Percentiles rank a stretch among this genome's conserved stretches.
Evolutionary conservation across 2,797 vertebrate genomes (phyloP).

Genomic region (Orientallactaga sibirica): DNA sequence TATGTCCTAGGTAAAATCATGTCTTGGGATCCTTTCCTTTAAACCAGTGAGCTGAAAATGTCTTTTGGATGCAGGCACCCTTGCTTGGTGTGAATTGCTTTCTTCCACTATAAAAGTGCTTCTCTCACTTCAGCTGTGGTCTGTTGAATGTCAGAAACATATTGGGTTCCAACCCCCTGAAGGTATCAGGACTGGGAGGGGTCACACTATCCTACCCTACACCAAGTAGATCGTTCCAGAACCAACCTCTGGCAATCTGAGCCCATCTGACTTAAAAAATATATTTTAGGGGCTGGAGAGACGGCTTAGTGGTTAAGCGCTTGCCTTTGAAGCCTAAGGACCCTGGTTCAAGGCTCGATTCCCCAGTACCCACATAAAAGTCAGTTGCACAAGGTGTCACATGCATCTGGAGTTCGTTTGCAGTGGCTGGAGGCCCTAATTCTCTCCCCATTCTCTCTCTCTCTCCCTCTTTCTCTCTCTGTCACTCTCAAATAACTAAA

Average conservation of each 20-base stretch:
- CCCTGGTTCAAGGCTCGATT: no score
- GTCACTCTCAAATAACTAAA: no score
- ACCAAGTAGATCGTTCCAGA: neutral
- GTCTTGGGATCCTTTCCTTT: neutral
- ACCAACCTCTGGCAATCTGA: neutral
- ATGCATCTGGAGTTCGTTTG: no score
- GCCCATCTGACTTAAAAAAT: neutral
- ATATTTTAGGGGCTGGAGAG: neutral
- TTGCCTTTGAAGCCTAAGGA: no score
- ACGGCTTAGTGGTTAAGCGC: no score
- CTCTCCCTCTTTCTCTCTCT: no score
- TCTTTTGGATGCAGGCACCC: neutral
- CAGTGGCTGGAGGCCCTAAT: no score
- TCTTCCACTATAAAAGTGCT: accelerated
- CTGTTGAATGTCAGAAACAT: neutral
- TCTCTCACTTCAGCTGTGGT: neutral
- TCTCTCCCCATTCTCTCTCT: no score
- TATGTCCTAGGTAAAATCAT: neutral
- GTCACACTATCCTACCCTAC: no score
- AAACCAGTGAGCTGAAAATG: neutral
- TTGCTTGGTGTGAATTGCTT: neutral
- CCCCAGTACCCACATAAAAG: no score
- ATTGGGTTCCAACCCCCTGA: neutral
- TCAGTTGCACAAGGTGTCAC: no score
- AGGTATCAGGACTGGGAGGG: neutral